Conservation (phyloP, 2,797 vertebrate genomes). For the Sebastes kiyomatsui region DNA sequence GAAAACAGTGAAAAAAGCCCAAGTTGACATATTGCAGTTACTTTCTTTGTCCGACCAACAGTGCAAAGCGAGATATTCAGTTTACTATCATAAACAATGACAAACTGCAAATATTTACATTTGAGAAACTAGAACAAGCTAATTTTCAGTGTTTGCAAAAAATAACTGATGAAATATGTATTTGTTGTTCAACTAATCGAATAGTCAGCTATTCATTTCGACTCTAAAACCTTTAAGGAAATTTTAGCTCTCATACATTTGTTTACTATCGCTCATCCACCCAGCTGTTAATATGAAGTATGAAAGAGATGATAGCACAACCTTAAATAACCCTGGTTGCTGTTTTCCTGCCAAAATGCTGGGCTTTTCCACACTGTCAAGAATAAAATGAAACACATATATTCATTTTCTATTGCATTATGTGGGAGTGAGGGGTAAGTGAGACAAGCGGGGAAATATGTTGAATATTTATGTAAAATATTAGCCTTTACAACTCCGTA, state of each 20-base stretch:
- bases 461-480: background rate
- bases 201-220: background rate
- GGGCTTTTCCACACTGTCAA: background rate
- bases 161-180: background rate
- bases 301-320: background rate
- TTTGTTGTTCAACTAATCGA: background rate
- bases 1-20: background rate
- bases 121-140: background rate
- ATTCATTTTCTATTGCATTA: background rate
- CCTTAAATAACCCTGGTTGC: background rate
- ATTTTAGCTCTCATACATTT: background rate
- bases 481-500: background rate
- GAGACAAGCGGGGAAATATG: background rate
- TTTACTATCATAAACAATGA: background rate
- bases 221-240: background rate
- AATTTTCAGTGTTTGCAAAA: background rate
- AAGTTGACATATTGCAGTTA: background rate
- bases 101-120: background rate
- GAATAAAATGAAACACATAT: background rate
- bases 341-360: background rate
- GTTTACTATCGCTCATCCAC: background rate
- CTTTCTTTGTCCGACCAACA: background rate
- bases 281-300: background rate
- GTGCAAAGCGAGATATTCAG: background rate
- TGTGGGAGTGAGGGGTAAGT: background rate